Base-by-base conservation (phyloP, 1,140 invertebrate species). In the Coenobita brevimanus region DNA sequence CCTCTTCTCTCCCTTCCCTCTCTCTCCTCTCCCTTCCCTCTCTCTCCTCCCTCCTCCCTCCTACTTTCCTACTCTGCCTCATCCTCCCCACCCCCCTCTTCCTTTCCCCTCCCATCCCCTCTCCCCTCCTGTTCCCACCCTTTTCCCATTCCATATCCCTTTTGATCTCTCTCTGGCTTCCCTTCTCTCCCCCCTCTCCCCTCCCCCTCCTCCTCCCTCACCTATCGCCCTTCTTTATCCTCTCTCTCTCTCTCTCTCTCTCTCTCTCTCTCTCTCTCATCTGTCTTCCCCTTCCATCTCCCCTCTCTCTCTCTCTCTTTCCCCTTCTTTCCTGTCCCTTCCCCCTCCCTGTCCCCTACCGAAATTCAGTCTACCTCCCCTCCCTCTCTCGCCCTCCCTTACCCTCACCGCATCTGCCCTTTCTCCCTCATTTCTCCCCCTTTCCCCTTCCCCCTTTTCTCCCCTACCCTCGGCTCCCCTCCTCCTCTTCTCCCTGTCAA, bases 131-230 rank as follows among this genome's bases (percentile, higher is more conserved):
- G 33, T 71, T 38, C 21, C 21, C 21, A 6, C 21, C 21, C 21
- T 21, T 21, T 30, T 64, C 62, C 33, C 62, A 24, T 30, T 21
- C 21, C 21, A 3, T 64, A n/a, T 64, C 62, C 33, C 62, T 64
- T 30, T 64, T 30, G n/a, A n/a, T 64, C 62, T 64, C 62, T 64
- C 62, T 64, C 3, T 21, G 4, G 4, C 73, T 76, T 43, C 50
- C 73, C 50, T 43, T 76, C 73, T 76, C 73, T 36, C 38, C 50
- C 73, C n/a, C 73, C 50, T 24, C n/a, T n/a, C n/a, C 38, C 69
- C 6, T 36, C 30, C 60, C 30, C 60, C 30, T 27, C 50, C 73
- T 76, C 73, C 24, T 43, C 24, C 73, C 50, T 43, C 50, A 38
- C 50, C 73, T 46, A 38, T 76, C 73, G 43, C 73, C 24, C 73